Conservation (phyloP, 2,888 invertebrate species). For the Trypoxylon attenuatum region DNA sequence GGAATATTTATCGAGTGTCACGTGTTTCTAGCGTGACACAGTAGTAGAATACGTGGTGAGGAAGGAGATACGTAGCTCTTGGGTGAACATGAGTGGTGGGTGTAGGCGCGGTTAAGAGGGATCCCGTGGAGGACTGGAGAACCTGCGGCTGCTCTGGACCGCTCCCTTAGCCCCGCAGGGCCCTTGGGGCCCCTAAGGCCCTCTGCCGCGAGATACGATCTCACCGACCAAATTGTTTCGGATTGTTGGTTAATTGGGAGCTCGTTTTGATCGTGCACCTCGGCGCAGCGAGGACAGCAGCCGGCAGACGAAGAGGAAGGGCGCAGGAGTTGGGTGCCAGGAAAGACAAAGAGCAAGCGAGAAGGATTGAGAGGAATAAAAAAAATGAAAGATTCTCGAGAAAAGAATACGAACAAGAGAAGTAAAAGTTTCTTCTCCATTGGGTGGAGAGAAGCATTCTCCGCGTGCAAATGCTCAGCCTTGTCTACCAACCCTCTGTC, state of each 20-base stretch:
- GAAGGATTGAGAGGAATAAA: slow-evolving; percentile 29
- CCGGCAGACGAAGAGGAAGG: slow-evolving; percentile 17
- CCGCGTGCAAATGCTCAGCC: slow-evolving; percentile 54
- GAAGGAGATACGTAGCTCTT: too few relatives aligned
- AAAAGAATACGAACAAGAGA: too few relatives aligned
- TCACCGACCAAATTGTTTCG: slow-evolving; percentile 70
- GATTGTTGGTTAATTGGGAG: slow-evolving; percentile 72
- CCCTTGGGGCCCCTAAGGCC: slow-evolving; percentile 31
- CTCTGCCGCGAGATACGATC: slow-evolving; percentile 67
- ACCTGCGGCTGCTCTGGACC: not conserved
- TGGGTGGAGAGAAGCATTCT: not conserved
- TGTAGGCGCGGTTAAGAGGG: not conserved
- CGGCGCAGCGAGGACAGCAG: slow-evolving; percentile 3
- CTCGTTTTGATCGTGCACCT: slow-evolving; percentile 61
- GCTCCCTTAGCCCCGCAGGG: slow-evolving; percentile 7
- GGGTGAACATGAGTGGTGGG: not conserved
- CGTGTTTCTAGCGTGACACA: too few relatives aligned
- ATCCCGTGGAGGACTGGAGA: too few relatives aligned
- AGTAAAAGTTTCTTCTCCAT: too few relatives aligned
- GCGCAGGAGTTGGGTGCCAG: slow-evolving; percentile 28
- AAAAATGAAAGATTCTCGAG: not conserved
- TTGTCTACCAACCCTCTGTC: slow-evolving; percentile 61
- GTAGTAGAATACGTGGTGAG: too few relatives aligned
- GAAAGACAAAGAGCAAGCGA: slow-evolving; percentile 31
- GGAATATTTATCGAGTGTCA: too few relatives aligned